Evolutionary conservation across 1,140 invertebrate species (phyloP), one percentile per base, ranked within the genome.

Genomic region (Papilio polyxenes): DNA sequence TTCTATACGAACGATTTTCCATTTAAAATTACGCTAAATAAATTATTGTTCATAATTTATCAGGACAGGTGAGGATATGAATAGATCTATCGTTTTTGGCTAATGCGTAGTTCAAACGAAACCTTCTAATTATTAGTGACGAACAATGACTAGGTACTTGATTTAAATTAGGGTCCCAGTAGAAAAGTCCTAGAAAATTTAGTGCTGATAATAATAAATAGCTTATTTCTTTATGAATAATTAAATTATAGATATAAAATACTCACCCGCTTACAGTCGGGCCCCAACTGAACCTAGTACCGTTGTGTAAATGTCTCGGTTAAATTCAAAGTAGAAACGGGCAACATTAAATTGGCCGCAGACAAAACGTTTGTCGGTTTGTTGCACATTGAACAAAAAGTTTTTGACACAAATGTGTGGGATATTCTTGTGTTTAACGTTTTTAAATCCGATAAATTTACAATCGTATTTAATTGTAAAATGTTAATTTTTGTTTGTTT

Each of bases 21-120:
- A 85, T 86, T 86, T 84, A 83, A 85, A 83, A 83, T 81, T 78
- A 81, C 74, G 75, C 59, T 44, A 62, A 79, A 81, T 86, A 85
- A 87, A 81, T 83, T 84, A 85, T 86, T 82, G 53, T 84, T 84
- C 72, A 65, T 65, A 80, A 80, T 80, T 80, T 80, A 80, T 80
- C 15, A 40, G 59, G 78, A 80, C 78, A 80, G 78, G 78, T 80
- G 78, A 44, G n/a, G 59, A 77, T 37, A 37, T 78, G 53, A 44
- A 31, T 13, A 44, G 7, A 78, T 78, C 4, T 56, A 78, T 40
- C 4, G 48, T 31, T 49, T 13, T 37, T 13, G n/a, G 15, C 76
- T 77, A 6, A 10, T n/a, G 8, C 15, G n/a, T 7, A 72, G 10
- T 0, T 1, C 3, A 65, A 37, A 31, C 10, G 5, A 0, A 65